Percentiles rank a stretch among this genome's conserved stretches.
Conservation (phyloP, 2,113 vertebrate species). For the Callithrix jacchus region DNA sequence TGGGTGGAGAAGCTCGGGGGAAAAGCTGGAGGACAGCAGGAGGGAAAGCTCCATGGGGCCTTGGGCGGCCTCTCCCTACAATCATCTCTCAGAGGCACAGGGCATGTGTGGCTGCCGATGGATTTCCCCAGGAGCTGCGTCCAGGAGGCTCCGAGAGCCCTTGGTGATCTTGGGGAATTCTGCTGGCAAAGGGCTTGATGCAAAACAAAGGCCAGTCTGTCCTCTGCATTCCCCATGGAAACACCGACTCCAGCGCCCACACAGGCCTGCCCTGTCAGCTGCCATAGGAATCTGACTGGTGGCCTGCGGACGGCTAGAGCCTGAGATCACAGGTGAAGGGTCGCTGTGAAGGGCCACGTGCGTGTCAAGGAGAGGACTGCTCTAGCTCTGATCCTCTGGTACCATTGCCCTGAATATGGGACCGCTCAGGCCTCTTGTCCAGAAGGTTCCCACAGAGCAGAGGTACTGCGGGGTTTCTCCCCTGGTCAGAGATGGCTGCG, state of each 20-base stretch:
- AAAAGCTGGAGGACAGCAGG: not conserved
- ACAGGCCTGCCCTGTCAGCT: not conserved
- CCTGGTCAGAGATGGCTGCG: not conserved
- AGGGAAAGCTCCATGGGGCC: not conserved
- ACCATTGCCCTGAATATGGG: not conserved
- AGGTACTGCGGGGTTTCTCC: not conserved
- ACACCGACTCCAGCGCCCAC: not conserved
- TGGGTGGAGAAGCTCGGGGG: not conserved
- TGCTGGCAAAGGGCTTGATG: conserved; percentile 33
- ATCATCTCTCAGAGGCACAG: not conserved
- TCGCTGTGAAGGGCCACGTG: not conserved
- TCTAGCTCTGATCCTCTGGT: not conserved
- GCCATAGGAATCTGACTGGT: not conserved
- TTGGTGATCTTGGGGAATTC: conserved; percentile 37
- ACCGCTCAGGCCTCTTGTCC: not conserved
- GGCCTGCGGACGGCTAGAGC: not conserved
- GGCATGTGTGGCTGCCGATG: not conserved
- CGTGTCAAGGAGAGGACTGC: not conserved
- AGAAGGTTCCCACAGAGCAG: not conserved
- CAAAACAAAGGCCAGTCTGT: conserved; percentile 64
- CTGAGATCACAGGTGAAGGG: not conserved
- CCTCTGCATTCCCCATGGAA: not conserved
- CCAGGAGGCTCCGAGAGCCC: not conserved
- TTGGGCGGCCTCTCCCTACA: not conserved
- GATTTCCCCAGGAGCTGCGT: conserved; percentile 47